Base-by-base conservation (phyloP, 2,113 vertebrate genomes). In the Ivindomyrus marchei region DNA sequence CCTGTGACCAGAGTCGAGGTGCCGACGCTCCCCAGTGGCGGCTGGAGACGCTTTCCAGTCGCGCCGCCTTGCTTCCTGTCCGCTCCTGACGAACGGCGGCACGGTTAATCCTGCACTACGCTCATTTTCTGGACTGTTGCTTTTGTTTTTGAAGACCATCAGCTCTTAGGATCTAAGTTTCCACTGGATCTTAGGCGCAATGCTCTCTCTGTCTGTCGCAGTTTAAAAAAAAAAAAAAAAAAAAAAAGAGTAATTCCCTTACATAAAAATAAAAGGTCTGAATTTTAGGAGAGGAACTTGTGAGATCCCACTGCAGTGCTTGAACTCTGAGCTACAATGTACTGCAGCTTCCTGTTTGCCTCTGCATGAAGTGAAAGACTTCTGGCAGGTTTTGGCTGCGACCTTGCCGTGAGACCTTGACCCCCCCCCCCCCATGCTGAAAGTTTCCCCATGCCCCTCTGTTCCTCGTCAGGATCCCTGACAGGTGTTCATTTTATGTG, bases 381-480 rank as follows among this genome's bases (percentile, higher is more conserved):
- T 49, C 87, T 90, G 27, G 39, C 47, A 27, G 80, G 89, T 66
- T 90, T n/a, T 50, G n/a, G 86, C 70, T 70, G 13, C 50, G 74
- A 53, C 89, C 89, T 90, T 89, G 85, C 36, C 27, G 4, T 42
- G 85, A 62, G 66, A 70, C 74, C 77, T 89, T 91, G 89, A 66
- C 89, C 89, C 88, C 17, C 21, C 31, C 13, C 27, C 62, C 58
- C 27, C 27, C 27, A 27, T 46, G 39, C 85, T 45, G 88, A 89
- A 90, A 74, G 89, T 83, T 85, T 53, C 74, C 45, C 74, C 45
- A 19, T 27, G 27, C 88, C 50, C 88, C 42, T 85, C 39, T 85
- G 5, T 90, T 90, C 80, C 84, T 91, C 88, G 88, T 92, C 92
- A 90, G 45, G 86, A 62, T 87, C 91, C 42, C 80, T 92, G 90